Conservation (phyloP, 2,888 invertebrate genomes). For the Morinoia aosen region DNA sequence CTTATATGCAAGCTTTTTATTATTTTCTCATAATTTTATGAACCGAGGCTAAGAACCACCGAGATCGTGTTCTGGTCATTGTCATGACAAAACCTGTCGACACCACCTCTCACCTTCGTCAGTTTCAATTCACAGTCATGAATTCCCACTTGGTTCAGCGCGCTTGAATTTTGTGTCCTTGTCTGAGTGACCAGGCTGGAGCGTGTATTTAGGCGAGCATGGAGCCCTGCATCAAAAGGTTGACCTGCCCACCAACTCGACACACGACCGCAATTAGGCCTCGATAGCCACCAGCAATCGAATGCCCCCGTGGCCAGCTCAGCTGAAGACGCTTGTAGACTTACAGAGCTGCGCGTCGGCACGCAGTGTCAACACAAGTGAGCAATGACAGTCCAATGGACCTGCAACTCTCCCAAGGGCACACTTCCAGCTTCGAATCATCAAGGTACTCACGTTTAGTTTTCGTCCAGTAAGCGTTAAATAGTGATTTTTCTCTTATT, state of each 20-base stretch:
- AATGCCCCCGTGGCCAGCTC: not conserved
- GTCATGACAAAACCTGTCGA: not conserved
- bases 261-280: not conserved
- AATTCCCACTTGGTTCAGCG: not conserved
- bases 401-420: not conserved
- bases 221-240: not conserved
- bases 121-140: not conserved
- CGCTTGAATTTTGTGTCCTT: not conserved
- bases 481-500: too few species aligned
- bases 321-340: not conserved
- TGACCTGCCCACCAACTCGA: not conserved
- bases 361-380: not conserved
- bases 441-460: not conserved
- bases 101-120: not conserved
- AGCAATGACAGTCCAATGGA: not conserved
- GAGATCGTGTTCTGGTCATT: too few species aligned
- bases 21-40: too few species aligned
- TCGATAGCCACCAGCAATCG: not conserved
- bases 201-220: not conserved
- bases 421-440: not conserved
- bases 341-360: not conserved
- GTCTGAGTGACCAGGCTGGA: not conserved
- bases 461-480: not conserved
- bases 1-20: too few species aligned
- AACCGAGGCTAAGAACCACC: too few species aligned